These are phyloP conservation scores for Prorops nasuta DNA, from an alignment of 1,140 invertebrate genomes.

Conservation along the genomic window DNA sequence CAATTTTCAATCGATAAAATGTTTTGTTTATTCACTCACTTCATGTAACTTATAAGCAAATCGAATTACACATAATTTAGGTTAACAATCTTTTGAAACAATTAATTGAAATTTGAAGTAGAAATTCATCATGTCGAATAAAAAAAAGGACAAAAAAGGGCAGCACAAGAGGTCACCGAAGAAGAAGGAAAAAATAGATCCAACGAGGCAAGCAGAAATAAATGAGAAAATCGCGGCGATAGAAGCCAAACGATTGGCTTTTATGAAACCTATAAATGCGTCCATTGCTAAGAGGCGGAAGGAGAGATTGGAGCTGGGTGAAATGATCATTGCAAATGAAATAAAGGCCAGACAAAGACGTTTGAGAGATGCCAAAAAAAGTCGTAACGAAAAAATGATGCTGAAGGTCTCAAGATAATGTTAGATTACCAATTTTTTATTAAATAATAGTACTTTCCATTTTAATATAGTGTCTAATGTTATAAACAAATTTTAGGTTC, in stretches of 20 bases:
- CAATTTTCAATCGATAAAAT: too few relatives aligned
- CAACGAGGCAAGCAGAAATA: not conserved
- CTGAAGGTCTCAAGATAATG: not conserved
- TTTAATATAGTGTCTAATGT: too few relatives aligned
- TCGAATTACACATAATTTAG: too few relatives aligned
- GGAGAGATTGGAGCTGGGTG: not conserved
- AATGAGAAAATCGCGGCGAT: not conserved
- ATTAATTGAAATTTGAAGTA: too few relatives aligned
- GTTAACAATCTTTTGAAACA: too few relatives aligned
- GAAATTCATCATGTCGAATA: not conserved
- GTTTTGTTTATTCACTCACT: too few relatives aligned
- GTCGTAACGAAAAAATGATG: not conserved
- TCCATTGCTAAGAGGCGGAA: not conserved
- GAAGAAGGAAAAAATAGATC: not conserved
- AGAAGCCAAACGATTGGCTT: not conserved
- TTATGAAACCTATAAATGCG: not conserved
- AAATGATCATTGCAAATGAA: not conserved
- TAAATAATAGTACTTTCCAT: too few relatives aligned
- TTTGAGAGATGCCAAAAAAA: not conserved
- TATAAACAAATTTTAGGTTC: slow-evolving; percentile 33
- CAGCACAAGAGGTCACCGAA: not conserved
- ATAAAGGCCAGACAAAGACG: not conserved
- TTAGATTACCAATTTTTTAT: too few relatives aligned
- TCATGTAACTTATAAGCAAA: too few relatives aligned
- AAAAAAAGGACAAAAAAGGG: not conserved